Conservation (phyloP, 2,797 vertebrate species). For the Benthosema pterotum region DNA sequence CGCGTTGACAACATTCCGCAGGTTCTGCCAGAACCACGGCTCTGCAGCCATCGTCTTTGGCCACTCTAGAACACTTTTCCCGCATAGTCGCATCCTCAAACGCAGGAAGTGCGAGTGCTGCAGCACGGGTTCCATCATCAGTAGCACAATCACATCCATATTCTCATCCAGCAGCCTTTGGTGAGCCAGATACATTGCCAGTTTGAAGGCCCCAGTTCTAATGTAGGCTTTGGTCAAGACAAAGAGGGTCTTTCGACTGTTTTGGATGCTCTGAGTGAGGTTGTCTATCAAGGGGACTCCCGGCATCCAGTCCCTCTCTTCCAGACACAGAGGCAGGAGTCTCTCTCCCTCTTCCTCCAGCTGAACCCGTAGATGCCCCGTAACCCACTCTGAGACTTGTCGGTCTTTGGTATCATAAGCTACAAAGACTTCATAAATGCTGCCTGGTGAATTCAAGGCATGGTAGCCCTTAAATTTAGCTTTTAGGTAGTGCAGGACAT, state of each 20-base stretch:
- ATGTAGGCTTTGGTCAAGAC: constrained; percentile 77
- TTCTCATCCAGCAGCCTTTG: constrained; percentile 87
- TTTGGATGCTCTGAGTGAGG: too few relatives aligned
- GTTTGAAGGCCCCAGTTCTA: constrained; percentile 80
- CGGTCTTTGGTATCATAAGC: constrained; percentile 81
- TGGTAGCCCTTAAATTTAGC: constrained; percentile 78
- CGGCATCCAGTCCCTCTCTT: too few relatives aligned
- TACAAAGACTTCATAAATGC: constrained; percentile 77
- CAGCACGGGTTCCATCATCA: constrained; percentile 86
- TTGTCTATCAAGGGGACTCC: too few relatives aligned
- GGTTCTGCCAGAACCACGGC: constrained; percentile 85
- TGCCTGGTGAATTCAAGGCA: constrained; percentile 49
- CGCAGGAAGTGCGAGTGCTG: constrained; percentile 85
- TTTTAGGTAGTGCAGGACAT: constrained; percentile 71
- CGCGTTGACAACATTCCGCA: constrained; percentile 77
- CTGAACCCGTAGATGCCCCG: constrained; percentile 76
- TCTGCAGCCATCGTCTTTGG: constrained; percentile 81
- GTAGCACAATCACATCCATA: constrained; percentile 84
- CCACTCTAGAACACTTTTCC: constrained; percentile 88
- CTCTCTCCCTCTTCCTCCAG: constrained; percentile 80
- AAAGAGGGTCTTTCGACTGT: too few relatives aligned
- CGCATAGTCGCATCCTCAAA: constrained; percentile 81
- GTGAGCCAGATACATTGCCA: constrained; percentile 83
- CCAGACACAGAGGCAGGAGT: too few relatives aligned
- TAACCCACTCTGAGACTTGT: constrained; percentile 81